These are phyloP conservation scores for Tipula vernalis DNA, from an alignment of 2,888 invertebrate genomes.

Conservation along the genomic window DNA sequence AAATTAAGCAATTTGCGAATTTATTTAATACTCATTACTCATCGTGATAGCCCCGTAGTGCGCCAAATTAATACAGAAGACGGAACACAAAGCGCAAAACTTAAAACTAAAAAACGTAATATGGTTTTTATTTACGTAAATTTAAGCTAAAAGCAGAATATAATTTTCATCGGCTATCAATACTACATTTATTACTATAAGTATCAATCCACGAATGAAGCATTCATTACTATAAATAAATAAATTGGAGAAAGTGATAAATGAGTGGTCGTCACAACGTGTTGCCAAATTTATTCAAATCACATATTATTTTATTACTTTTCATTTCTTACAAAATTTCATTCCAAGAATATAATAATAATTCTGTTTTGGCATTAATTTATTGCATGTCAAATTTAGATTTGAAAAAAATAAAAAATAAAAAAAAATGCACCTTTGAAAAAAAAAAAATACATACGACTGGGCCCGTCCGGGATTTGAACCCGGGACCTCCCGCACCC, in stretches of 20 bases:
- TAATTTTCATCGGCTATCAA: no score
- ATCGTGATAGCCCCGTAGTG: no score
- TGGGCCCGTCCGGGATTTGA: conserved; percentile 13
- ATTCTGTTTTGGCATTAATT: not conserved
- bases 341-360: not conserved
- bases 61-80: no score
- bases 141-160: no score
- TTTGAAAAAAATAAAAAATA: not conserved
- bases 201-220: no score
- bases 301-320: not conserved
- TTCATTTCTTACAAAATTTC: not conserved
- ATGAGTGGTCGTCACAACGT: not conserved
- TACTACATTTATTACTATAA: no score
- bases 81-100: no score
- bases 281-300: not conserved
- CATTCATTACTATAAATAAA: not conserved
- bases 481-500: conserved; percentile 13
- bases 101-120: no score
- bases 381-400: not conserved
- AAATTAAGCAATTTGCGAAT: no score
- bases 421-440: not conserved
- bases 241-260: not conserved
- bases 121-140: no score
- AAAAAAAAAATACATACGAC: not conserved
- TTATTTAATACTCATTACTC: no score